These are phyloP conservation scores for Oophaga pumilio DNA, from an alignment of 2,113 vertebrate species.

Conservation along the genomic window DNA sequence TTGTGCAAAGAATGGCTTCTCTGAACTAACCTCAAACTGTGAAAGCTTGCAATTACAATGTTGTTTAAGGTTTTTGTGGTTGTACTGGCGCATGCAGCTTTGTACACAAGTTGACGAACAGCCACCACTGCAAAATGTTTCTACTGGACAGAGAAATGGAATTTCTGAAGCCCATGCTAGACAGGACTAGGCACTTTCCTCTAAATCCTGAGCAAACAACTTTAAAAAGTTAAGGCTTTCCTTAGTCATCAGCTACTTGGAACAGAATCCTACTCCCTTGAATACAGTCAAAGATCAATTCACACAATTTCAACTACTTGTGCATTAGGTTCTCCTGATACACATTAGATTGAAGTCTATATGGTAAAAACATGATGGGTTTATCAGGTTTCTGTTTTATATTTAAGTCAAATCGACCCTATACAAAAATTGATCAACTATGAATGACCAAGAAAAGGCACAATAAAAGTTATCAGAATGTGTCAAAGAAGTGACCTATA, in stretches of 20 bases:
- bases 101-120: background rate
- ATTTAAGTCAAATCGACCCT: background rate
- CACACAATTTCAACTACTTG: too few relatives aligned
- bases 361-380: too few relatives aligned
- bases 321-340: too few relatives aligned
- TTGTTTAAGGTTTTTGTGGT: background rate
- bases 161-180: background rate
- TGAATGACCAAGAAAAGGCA: too few relatives aligned
- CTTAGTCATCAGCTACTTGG: background rate
- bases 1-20: background rate
- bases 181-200: background rate
- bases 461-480: too few relatives aligned
- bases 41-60: conserved; percentile 7
- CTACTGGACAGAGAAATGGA: background rate
- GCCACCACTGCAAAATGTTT: background rate
- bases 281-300: too few relatives aligned
- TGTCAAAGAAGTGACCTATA: too few relatives aligned
- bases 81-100: background rate
- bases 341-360: too few relatives aligned
- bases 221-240: background rate
- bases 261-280: too few relatives aligned
- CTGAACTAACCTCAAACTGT: background rate
- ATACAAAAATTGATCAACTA: too few relatives aligned
- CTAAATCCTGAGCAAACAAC: background rate
- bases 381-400: background rate